A percentile compares a stretch with the other conserved stretches of the same genome.
phyloP scores from a whole-genome alignment of 2,888 invertebrate species.

The Diarsia brunnea region DNA sequence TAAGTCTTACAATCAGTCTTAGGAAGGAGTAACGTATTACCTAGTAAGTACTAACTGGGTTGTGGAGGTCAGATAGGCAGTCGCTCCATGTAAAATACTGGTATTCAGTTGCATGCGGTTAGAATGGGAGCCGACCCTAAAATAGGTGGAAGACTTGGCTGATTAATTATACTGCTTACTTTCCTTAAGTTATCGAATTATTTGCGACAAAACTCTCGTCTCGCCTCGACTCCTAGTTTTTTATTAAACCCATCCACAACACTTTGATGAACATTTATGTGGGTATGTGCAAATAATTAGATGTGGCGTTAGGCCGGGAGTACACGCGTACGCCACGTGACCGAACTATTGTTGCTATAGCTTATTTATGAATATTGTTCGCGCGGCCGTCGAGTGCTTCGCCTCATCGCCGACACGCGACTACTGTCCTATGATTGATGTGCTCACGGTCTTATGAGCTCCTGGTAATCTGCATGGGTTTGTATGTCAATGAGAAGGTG shows the following conservation, averaged over 20 bases:
- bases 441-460: slow-evolving; percentile 79
- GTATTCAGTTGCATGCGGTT: too few species aligned
- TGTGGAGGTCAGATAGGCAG: too few species aligned
- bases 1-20: too few species aligned
- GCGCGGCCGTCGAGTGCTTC: slow-evolving; percentile 75
- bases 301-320: slow-evolving; percentile 76
- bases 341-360: slow-evolving; percentile 78
- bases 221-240: neutral
- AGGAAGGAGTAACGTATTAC: too few species aligned
- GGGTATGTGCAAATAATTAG: slow-evolving; percentile 85
- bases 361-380: slow-evolving; percentile 90
- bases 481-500: slow-evolving; percentile 59
- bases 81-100: too few species aligned
- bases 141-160: too few species aligned
- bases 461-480: slow-evolving; percentile 67
- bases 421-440: slow-evolving; percentile 73
- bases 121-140: too few species aligned
- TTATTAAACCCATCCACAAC: slow-evolving; percentile 61
- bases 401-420: slow-evolving; percentile 81
- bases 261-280: slow-evolving; percentile 71
- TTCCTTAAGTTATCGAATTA: neutral
- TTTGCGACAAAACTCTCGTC: neutral
- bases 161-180: neutral
- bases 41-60: too few species aligned
- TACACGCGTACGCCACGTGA: slow-evolving; percentile 74